phyloP scores from a whole-genome alignment of 2,888 invertebrate genomes.

The Agrilus mali region DNA sequence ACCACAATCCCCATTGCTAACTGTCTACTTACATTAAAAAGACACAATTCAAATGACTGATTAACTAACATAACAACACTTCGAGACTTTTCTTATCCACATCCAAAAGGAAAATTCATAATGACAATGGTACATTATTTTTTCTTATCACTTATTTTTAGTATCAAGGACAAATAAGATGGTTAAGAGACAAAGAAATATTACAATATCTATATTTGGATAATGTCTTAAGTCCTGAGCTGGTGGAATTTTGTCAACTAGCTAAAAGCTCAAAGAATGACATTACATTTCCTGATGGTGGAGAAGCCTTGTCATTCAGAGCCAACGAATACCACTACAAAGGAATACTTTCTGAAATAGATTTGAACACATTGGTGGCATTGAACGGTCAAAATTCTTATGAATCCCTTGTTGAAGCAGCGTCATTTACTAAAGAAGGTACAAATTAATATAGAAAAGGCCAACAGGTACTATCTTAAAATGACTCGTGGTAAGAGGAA shows the following conservation, averaged over 20 bases:
- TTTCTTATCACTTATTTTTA: slow-evolving; percentile 6
- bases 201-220: slow-evolving; percentile 15
- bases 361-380: slow-evolving; percentile 19
- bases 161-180: slow-evolving; percentile 27
- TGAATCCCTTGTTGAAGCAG: slow-evolving; percentile 23
- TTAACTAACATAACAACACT: too few relatives aligned
- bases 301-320: slow-evolving; percentile 6
- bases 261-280: slow-evolving; percentile 10
- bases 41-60: too few relatives aligned
- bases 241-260: slow-evolving; percentile 18
- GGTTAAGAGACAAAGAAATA: slow-evolving; percentile 24
- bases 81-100: not conserved
- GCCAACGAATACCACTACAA: slow-evolving; percentile 16
- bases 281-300: not conserved
- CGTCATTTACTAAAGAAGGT: slow-evolving; percentile 23
- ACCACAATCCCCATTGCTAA: too few relatives aligned
- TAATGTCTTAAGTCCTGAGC: slow-evolving; percentile 24
- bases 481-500: too few relatives aligned
- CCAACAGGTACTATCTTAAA: too few relatives aligned
- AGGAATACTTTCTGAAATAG: slow-evolving; percentile 23
- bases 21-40: too few relatives aligned
- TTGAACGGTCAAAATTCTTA: slow-evolving; percentile 16
- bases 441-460: slow-evolving; percentile 1
- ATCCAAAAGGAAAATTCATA: too few relatives aligned
- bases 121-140: too few relatives aligned